Conservation (phyloP, 2,888 invertebrate genomes). For the Dinocampus coccinellae region DNA sequence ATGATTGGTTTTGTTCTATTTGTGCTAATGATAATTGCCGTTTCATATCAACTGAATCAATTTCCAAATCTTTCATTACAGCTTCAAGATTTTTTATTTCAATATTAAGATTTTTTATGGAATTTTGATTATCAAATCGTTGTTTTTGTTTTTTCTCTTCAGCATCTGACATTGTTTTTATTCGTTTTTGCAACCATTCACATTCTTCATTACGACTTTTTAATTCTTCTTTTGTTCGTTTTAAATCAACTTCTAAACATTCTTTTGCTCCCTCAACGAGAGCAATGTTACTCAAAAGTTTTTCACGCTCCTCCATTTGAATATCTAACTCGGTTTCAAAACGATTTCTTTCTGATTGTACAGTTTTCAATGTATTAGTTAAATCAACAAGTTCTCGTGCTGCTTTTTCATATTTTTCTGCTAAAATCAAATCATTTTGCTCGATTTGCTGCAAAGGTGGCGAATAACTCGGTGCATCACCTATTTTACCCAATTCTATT, state of each 20-base stretch:
- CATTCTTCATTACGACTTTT: constrained; percentile 72
- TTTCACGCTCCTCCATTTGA: constrained; percentile 70
- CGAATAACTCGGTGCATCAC: constrained; percentile 34
- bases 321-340: constrained; percentile 71
- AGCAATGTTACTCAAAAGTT: constrained; percentile 57
- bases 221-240: constrained; percentile 69
- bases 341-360: constrained; percentile 70
- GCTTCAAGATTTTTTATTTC: constrained; percentile 57
- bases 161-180: constrained; percentile 59
- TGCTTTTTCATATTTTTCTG: constrained; percentile 55
- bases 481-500: constrained; percentile 48
- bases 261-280: constrained; percentile 68
- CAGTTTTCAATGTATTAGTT: constrained; percentile 68
- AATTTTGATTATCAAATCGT: constrained; percentile 50
- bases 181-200: constrained; percentile 73
- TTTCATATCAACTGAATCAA: constrained; percentile 56
- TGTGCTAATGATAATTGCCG: constrained; percentile 51
- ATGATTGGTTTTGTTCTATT: constrained; percentile 52
- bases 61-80: constrained; percentile 58
- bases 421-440: constrained; percentile 50
- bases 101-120: constrained; percentile 54
- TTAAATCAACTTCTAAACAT: constrained; percentile 70
- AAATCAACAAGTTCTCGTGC: constrained; percentile 64
- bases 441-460: constrained; percentile 49
- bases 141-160: constrained; percentile 58